Percentiles rank a stretch among this genome's conserved stretches.
Evolutionary conservation across 1,140 invertebrate species (phyloP).

Genomic region (Acyrthosiphon pisum): DNA sequence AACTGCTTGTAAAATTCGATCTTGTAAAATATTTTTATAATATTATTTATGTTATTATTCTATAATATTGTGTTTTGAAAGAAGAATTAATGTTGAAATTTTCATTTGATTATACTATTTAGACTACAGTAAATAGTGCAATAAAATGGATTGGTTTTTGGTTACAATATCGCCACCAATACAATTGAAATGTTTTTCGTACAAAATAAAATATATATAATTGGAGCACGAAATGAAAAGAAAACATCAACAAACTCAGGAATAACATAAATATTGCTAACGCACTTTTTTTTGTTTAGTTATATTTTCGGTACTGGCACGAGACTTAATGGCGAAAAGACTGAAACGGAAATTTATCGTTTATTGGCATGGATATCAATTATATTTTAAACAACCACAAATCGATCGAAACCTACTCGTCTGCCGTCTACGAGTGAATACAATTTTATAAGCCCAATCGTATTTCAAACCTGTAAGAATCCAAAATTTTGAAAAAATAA

Average conservation of each 20-base stretch:
- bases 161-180: background rate
- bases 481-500: background rate
- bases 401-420: background rate
- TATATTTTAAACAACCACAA: background rate
- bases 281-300: background rate
- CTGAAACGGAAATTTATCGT: background rate
- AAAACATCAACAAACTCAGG: background rate
- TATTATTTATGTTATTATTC: background rate
- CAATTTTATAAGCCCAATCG: background rate
- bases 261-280: background rate
- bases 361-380: background rate
- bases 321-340: background rate
- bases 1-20: background rate
- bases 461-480: background rate
- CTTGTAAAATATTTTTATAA: background rate
- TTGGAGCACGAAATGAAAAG: background rate
- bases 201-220: background rate
- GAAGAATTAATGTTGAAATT: background rate
- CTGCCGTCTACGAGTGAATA: background rate
- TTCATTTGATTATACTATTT: background rate
- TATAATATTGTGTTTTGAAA: background rate
- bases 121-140: background rate
- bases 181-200: background rate
- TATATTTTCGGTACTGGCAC: too few relatives aligned
- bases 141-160: background rate